phyloP scores from a whole-genome alignment of 2,113 vertebrate genomes.

The Vimba vimba region DNA sequence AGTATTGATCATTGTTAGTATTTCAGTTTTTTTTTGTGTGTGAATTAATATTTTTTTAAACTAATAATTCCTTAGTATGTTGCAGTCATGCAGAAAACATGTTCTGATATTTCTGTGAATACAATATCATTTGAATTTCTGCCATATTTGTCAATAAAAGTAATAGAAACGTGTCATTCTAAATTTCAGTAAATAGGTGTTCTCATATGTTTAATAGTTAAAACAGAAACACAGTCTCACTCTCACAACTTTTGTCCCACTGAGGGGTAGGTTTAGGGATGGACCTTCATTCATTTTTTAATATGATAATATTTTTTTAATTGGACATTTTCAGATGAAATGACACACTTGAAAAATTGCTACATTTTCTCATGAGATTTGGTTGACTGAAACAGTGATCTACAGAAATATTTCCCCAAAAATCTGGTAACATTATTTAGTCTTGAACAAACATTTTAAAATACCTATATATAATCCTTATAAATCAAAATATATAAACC shows the following conservation, averaged over 20 bases:
- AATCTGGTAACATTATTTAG: not conserved
- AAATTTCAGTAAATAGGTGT: not conserved
- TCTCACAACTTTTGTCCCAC: not conserved
- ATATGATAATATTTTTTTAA: not conserved
- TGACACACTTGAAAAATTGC: not conserved
- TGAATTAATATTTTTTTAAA: not conserved
- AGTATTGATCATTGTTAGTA: not conserved
- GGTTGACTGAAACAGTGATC: not conserved
- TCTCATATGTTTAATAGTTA: not conserved
- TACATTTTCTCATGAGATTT: not conserved
- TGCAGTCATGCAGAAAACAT: not conserved
- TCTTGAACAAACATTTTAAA: not conserved
- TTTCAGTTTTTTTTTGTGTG: conserved; percentile 15
- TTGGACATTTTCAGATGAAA: not conserved
- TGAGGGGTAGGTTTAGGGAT: not conserved
- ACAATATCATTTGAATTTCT: not conserved
- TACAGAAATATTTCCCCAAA: not conserved
- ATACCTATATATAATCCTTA: not conserved
- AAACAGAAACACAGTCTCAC: not conserved
- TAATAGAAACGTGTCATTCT: not conserved
- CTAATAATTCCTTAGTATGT: not conserved
- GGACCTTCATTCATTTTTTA: not conserved
- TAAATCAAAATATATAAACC: not conserved
- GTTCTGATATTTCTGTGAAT: not conserved
- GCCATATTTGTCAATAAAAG: conserved; percentile 27